Percentiles rank a stretch among this genome's conserved stretches.
Conservation (phyloP, 1,140 invertebrate genomes). For the Papilio helenus region DNA sequence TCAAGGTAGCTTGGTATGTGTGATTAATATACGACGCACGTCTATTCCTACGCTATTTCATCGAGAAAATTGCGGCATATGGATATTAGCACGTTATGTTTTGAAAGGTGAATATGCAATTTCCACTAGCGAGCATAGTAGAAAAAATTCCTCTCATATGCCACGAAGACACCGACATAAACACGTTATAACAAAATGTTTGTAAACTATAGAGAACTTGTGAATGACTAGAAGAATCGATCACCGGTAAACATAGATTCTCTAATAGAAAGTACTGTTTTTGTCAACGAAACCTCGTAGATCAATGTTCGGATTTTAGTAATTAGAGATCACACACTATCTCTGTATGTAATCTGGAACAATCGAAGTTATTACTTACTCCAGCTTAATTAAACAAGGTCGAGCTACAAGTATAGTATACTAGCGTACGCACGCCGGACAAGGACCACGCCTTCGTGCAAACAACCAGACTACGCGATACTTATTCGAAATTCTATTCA, state of each 20-base stretch:
- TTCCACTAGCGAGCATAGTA: no score
- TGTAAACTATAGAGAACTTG: no score
- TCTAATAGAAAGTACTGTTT: background rate
- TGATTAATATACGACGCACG: slow-evolving; percentile 11
- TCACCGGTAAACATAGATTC: no score
- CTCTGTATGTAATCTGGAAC: background rate
- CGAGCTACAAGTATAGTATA: background rate
- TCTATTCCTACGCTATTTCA: background rate
- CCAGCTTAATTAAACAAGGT: slow-evolving; percentile 14
- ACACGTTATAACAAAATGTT: no score
- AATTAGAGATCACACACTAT: slow-evolving; percentile 2
- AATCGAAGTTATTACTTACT: slow-evolving; percentile 20
- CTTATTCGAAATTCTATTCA: slow-evolving; percentile 16
- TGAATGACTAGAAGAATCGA: background rate
- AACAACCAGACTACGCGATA: background rate
- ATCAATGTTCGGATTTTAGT: background rate
- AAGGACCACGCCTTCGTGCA: slow-evolving; percentile 11
- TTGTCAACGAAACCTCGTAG: background rate
- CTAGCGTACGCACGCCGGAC: background rate
- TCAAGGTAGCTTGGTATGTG: slow-evolving; percentile 6
- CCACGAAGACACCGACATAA: no score
- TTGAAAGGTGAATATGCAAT: background rate
- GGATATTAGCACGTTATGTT: background rate
- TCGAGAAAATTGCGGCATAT: background rate
- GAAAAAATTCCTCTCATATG: no score